Evolutionary conservation across 2,113 vertebrate genomes (phyloP), one percentile per base, ranked within the genome.

Genomic region (Brachyhypopomus gauderio): DNA sequence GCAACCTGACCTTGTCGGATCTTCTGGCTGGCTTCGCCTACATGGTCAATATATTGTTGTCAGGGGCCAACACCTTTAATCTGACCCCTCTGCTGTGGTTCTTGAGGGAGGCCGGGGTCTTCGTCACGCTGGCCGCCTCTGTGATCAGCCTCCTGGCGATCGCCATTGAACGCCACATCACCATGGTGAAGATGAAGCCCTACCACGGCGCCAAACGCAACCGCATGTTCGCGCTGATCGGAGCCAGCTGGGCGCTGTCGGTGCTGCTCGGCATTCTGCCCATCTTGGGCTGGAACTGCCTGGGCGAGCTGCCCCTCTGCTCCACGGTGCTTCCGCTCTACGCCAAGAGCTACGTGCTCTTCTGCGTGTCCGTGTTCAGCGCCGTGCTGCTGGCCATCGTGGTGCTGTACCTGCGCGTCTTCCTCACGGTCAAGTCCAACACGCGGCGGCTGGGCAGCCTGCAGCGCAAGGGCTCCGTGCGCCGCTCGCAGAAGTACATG

Each of bases 321-420:
- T 97, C 96, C 72, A 97, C 94, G 0, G 92, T 97, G 11, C 89
- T 98, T 30, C 96, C 96, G 0, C 95, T 97, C 73, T 98, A 96
- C 30, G 90, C 95, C 85, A 96, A 95, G 84, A 93, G 92, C 78
- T 98, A 97, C 84, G 88, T 97, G 80, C 91, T 95, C 30, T 95
- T 92, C 89, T 97, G 96, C 16, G 92, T 97, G 20, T 90, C 93
- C 0, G 88, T 93, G 71, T 97, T 96, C 86, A 88, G 90, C 3
- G 90, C 85, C 1, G 90, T 95, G 70, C 92, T 98, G 78, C 81
- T 94, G 0, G 83, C 94, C 83, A 96, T 97, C 19, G 94, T 95
- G 0, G 91, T 94, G 2, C 93, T 98, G 6, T 98, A 97, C 12
- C 89, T 66, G 1, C 90, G 93, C 30, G 93, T 98, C 72, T 98